Percentiles rank a stretch among this genome's conserved stretches.
Evolutionary conservation across 2,888 invertebrate genomes (phyloP).

Genomic region (Chesias legatella): DNA sequence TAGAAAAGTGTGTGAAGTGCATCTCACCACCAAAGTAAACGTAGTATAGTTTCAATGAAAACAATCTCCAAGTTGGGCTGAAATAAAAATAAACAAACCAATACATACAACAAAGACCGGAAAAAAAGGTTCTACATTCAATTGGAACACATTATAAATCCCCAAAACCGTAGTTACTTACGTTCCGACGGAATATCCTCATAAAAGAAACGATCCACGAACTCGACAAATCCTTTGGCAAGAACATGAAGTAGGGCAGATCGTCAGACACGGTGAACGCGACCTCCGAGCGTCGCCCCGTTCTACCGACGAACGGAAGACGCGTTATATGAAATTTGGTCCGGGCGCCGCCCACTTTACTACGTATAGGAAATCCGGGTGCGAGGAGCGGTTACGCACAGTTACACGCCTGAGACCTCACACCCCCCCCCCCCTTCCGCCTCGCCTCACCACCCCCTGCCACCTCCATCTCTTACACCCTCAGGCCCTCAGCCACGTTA

Average conservation of each 20-base stretch:
- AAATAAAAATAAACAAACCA: conserved; percentile 32
- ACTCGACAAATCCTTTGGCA: conserved; percentile 77
- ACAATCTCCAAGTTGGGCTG: conserved; percentile 12
- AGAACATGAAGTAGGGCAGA: conserved; percentile 76
- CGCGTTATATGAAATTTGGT: conserved; percentile 74
- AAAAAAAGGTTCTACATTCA: conserved; percentile 49
- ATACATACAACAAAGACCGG: conserved; percentile 36
- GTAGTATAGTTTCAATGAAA: conserved; percentile 24
- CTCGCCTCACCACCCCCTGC: conserved; percentile 41
- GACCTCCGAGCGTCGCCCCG: conserved; percentile 62
- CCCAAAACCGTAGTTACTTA: conserved; percentile 70
- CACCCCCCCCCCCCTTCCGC: conserved; percentile 39
- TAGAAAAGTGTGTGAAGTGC: conserved; percentile 27
- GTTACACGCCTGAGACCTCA: conserved; percentile 74
- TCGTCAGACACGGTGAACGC: conserved; percentile 73
- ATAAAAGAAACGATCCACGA: conserved; percentile 74
- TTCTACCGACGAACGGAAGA: conserved; percentile 71
- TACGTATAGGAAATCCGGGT: conserved; percentile 80
- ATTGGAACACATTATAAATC: conserved; percentile 69
- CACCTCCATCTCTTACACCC: conserved; percentile 57
- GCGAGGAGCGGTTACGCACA: conserved; percentile 78
- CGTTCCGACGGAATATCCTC: conserved; percentile 65
- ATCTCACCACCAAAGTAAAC: conserved; percentile 21
- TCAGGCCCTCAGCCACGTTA: conserved; percentile 64
- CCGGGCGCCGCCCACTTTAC: conserved; percentile 77